Conservation (phyloP, 2,888 invertebrate genomes). For the Leucophora obtusa region DNA sequence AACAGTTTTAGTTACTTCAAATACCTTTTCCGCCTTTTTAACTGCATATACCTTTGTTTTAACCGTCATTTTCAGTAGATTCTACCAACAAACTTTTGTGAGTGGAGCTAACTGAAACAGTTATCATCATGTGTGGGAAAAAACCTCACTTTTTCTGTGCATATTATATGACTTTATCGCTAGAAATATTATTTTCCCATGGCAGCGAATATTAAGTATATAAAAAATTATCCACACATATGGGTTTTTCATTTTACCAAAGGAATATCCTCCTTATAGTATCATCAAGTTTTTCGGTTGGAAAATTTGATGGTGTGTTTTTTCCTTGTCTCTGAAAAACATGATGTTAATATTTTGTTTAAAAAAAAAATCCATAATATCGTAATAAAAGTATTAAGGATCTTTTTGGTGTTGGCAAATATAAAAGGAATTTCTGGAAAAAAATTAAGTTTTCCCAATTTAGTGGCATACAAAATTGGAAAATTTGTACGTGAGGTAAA, state of each 20-base stretch:
- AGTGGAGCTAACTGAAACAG: not conserved
- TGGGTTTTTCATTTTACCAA: slow-evolving; percentile 32
- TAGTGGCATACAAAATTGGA: not conserved
- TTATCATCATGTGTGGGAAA: slow-evolving; percentile 46
- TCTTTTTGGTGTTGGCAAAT: slow-evolving; percentile 20
- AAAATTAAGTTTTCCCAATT: not conserved
- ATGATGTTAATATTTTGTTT: slow-evolving; percentile 9
- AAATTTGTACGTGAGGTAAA: not conserved
- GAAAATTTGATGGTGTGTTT: slow-evolving; percentile 28
- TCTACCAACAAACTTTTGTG: too few relatives aligned
- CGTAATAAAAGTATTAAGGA: slow-evolving; percentile 36
- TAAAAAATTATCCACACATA: slow-evolving; percentile 34
- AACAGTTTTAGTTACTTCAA: too few relatives aligned
- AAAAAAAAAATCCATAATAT: slow-evolving; percentile 31
- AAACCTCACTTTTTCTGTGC: slow-evolving; percentile 14
- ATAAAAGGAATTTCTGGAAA: slow-evolving; percentile 6
- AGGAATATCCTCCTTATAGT: slow-evolving; percentile 55
- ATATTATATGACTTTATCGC: slow-evolving; percentile 32
- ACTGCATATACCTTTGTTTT: too few relatives aligned
- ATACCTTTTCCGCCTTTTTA: too few relatives aligned
- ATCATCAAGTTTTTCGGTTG: slow-evolving; percentile 28
- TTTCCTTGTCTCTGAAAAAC: not conserved
- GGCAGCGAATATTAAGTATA: slow-evolving; percentile 13
- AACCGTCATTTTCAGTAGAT: too few relatives aligned
- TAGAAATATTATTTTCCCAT: slow-evolving; percentile 47